phyloP scores from a whole-genome alignment of 2,113 vertebrate genomes.

The Paramisgurnus dabryanus region DNA sequence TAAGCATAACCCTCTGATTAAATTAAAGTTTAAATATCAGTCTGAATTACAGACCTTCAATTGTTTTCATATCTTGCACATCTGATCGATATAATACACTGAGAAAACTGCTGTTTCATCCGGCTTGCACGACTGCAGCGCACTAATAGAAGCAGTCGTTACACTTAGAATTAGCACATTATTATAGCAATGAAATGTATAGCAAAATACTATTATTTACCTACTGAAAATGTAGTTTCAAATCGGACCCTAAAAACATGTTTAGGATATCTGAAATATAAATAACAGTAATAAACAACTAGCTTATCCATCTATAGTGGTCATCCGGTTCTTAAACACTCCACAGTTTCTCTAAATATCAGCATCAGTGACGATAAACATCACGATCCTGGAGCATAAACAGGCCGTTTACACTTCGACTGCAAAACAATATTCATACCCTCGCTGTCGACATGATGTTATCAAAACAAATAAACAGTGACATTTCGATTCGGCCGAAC shows the following conservation, averaged over 20 bases:
- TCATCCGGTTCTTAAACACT: neutral
- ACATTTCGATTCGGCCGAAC: neutral
- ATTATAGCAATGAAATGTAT: neutral
- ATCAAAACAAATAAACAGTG: neutral
- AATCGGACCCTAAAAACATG: neutral
- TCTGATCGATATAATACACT: neutral
- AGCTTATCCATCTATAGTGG: neutral
- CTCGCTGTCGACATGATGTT: neutral
- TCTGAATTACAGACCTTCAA: neutral
- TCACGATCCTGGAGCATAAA: neutral
- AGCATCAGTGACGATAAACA: neutral
- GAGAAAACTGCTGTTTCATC: constrained; percentile 51
- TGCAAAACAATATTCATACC: neutral
- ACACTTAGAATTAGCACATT: neutral
- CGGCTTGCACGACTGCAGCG: neutral
- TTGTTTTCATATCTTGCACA: neutral
- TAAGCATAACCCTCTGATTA: neutral
- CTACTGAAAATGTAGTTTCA: neutral
- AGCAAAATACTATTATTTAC: neutral
- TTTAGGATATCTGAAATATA: neutral
- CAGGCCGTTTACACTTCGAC: constrained; percentile 27
- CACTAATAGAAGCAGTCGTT: neutral
- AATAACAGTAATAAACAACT: neutral
- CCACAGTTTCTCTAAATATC: neutral
- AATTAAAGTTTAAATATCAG: neutral